Percentiles rank a stretch among this genome's conserved stretches.
Conservation (phyloP, 1,140 invertebrate genomes). For the Drosophila tristis region DNA sequence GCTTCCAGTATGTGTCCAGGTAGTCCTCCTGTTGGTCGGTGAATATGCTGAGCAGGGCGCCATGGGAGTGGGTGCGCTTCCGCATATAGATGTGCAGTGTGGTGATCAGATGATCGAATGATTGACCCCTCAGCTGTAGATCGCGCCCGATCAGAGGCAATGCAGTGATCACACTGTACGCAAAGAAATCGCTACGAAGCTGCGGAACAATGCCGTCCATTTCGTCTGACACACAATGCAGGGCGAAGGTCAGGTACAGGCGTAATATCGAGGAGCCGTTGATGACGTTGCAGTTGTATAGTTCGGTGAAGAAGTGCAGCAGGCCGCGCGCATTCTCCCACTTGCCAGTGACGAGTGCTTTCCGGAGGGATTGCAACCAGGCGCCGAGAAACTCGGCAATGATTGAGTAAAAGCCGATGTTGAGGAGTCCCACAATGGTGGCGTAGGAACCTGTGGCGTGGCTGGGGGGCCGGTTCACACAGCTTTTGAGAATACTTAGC, state of each 20-base stretch:
- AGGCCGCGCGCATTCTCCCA: constrained; percentile 94
- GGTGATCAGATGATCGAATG: constrained; percentile 94
- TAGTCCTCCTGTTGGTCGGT: constrained; percentile 97
- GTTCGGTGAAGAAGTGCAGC: constrained; percentile 95
- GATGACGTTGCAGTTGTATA: constrained; percentile 98
- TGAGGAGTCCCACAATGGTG: constrained; percentile 96
- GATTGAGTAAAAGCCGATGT: constrained; percentile 98
- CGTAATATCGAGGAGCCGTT: constrained; percentile 95
- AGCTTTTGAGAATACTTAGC: constrained; percentile 94
- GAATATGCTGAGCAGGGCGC: constrained; percentile 93
- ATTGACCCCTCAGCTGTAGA: constrained; percentile 97
- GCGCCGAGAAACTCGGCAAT: constrained; percentile 98
- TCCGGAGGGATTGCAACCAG: constrained; percentile 95
- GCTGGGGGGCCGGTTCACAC: constrained; percentile 96
- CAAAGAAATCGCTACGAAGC: constrained; percentile 95
- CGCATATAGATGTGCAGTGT: constrained; percentile 97
- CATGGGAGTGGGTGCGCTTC: constrained; percentile 94
- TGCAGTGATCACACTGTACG: constrained; percentile 95
- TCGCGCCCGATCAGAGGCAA: constrained; percentile 97
- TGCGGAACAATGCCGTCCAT: constrained; percentile 87
- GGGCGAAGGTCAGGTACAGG: constrained; percentile 95
- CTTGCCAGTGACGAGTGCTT: constrained; percentile 92
- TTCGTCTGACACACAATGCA: constrained; percentile 89
- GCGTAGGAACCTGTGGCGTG: constrained; percentile 97
- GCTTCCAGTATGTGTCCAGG: constrained; percentile 98